A percentile compares a stretch with the other conserved stretches of the same genome.
These are phyloP conservation scores for Polypedilum vanderplanki DNA, from an alignment of 1,140 invertebrate species.

Conservation along the genomic window DNA sequence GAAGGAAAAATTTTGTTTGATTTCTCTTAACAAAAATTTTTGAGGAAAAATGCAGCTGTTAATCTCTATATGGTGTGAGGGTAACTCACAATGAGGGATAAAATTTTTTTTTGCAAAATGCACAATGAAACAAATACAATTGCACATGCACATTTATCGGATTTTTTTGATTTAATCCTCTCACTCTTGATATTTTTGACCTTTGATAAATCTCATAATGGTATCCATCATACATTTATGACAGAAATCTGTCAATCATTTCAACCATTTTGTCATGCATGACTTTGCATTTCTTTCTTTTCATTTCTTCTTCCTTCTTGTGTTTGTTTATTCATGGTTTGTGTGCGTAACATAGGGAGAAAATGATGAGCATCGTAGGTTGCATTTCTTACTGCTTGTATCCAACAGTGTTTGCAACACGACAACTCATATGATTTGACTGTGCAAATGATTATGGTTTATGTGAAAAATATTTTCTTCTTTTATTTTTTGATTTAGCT, in stretches of 20 bases:
- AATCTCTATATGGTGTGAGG: neutral
- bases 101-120: neutral
- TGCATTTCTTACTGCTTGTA: neutral
- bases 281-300: neutral
- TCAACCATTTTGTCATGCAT: conserved; percentile 17
- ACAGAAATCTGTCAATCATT: conserved; percentile 23
- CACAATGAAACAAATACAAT: neutral
- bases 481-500: conserved; percentile 9
- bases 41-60: neutral
- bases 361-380: conserved; percentile 5
- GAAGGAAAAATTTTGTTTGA: neutral
- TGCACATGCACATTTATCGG: neutral
- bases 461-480: too few relatives aligned
- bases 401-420: neutral
- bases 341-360: neutral
- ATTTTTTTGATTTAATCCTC: neutral
- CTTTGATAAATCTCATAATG: neutral
- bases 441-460: conserved; percentile 7
- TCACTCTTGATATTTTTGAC: neutral
- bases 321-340: conserved; percentile 19
- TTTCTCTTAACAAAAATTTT: too few relatives aligned
- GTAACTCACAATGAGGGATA: neutral
- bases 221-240: conserved; percentile 10
- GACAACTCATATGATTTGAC: neutral
- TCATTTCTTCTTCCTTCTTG: neutral